Evolutionary conservation across 2,113 vertebrate genomes (phyloP), one percentile per base, ranked within the genome.

Genomic region (Nannobrachium achirus): DNA sequence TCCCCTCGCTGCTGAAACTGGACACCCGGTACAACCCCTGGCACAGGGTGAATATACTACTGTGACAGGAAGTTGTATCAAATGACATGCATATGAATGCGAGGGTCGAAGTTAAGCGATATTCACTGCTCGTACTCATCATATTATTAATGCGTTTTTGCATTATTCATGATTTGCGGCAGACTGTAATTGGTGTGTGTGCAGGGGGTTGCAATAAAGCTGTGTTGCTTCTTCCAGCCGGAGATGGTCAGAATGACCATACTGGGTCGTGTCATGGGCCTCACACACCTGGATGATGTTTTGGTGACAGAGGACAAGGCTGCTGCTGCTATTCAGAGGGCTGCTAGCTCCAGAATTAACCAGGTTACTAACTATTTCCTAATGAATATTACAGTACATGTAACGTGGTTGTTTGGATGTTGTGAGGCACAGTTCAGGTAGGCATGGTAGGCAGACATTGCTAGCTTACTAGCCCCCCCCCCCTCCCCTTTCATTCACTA

Each of bases 1-100:
- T 89, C 6, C 71, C 88, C 8, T 85, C 67, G 10, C 78, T 91
- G 63, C 75, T 92, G 10, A 90, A 57, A 33, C 92, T 95, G 42
- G 88, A 94, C 76, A 90, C 93, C 19, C 82, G 83, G 18, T 86
- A 94, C 73, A 96, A 92, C 75, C 93, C 91, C 0, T 94, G 94
- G 94, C 88, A 87, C 69, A 92, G 86, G 85, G 87, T 91, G 73
- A 0, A 25, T 66, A 15, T 1, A 33, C 25, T 33, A 33, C 8
- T 67, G 13, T 56, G 41, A 57, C 41, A 33, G 25, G 25, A 33
- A 33, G 25, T 33, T 33, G 25, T 14, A 57, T 38, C 3, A 48
- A 60, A 33, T 39, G 7, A 1, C 55, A 25, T 66, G 10, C 38
- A 33, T 5, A 42, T 42, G 4, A 51, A 39, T 63, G 11, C 14